Base-by-base conservation (phyloP, 2,888 invertebrate genomes). In the Caenorhabditis sp. region DNA sequence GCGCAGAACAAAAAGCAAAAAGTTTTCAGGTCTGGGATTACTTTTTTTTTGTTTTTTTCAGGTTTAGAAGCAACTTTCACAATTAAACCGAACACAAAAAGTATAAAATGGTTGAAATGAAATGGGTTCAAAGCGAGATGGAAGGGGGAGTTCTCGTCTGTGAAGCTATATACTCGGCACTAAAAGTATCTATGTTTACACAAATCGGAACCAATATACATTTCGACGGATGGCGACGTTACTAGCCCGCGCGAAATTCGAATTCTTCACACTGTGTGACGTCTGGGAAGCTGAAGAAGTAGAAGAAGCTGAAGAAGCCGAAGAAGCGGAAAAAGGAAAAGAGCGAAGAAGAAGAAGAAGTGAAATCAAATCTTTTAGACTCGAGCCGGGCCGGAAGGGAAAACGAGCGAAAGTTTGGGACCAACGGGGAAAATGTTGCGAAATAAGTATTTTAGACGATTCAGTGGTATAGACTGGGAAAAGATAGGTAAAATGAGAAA, bases 121-220 rank as follows among this genome's bases (percentile, higher is more conserved):
- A 58, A 61, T 60, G 51, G 61, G 28, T 56, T 56, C 32, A n/a
- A 18, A n/a, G n/a, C n/a, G 11, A 18, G 47, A 18, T 47, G 32
- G 32, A 9, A 32, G 32, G 32, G 32, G 32, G n/a, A n/a, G n/a
- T n/a, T 32, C 9, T 32, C 32, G 32, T 32, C 32, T 9, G 18
- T 18, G 47, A 47, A 47, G 47, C 47, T 47, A 18, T 47, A 47
- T 47, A 47, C 47, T 47, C 47, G 47, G 28, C 28, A 55, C 55
- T 55, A 55, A 72, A 74, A 74, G 76, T 76, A 76, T 76, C 61
- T 76, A 76, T 76, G 76, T 76, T 76, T 76, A 67, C 76, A 76
- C 76, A 76, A 76, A 76, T 76, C 76, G 76, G 69, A 71, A 79
- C 79, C 70, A 79, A 79, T 71, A 70, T 69, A 71, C 65, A 79